Evolutionary conservation across 1,140 invertebrate species (phyloP).

Genomic region (Parasteatoda tepidariorum): DNA sequence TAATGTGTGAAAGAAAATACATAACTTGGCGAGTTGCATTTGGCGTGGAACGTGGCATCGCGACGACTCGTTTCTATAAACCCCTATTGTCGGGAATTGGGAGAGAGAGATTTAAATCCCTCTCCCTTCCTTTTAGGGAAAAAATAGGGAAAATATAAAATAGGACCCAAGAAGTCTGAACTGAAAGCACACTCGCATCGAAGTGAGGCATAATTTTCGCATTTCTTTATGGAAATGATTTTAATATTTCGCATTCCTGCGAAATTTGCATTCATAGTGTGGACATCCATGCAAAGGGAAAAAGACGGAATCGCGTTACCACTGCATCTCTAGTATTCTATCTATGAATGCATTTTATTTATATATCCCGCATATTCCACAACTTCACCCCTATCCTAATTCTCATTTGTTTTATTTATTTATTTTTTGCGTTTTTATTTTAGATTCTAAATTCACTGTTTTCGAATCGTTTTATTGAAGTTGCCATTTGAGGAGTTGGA

Average conservation of each 20-base stretch:
- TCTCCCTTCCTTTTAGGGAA: background rate
- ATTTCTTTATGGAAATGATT: slow-evolving; percentile 59
- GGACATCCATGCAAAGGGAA: slow-evolving; percentile 27
- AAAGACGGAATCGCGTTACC: slow-evolving; percentile 28
- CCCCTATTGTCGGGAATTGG: slow-evolving; percentile 49
- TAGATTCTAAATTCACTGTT: too few relatives aligned
- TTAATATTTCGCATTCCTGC: slow-evolving; percentile 51
- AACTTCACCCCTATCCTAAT: too few relatives aligned
- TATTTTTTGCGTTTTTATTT: too few relatives aligned
- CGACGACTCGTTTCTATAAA: slow-evolving; percentile 11
- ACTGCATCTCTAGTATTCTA: too few relatives aligned
- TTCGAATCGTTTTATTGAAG: too few relatives aligned
- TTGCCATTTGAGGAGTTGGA: too few relatives aligned
- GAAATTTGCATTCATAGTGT: slow-evolving; percentile 45
- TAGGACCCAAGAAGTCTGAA: too few relatives aligned
- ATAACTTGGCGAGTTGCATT: slow-evolving; percentile 46
- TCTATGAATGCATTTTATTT: too few relatives aligned
- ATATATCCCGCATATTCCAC: too few relatives aligned
- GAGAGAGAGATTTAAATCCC: slow-evolving; percentile 39
- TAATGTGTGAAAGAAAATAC: slow-evolving; percentile 39
- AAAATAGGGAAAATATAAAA: too few relatives aligned
- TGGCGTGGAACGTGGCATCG: slow-evolving; percentile 9
- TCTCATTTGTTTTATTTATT: too few relatives aligned
- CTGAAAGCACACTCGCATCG: slow-evolving; percentile 27
- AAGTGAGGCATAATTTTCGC: slow-evolving; percentile 55